Evolutionary conservation across 1,140 invertebrate genomes (phyloP).

Genomic region (Drosophila willistoni): DNA sequence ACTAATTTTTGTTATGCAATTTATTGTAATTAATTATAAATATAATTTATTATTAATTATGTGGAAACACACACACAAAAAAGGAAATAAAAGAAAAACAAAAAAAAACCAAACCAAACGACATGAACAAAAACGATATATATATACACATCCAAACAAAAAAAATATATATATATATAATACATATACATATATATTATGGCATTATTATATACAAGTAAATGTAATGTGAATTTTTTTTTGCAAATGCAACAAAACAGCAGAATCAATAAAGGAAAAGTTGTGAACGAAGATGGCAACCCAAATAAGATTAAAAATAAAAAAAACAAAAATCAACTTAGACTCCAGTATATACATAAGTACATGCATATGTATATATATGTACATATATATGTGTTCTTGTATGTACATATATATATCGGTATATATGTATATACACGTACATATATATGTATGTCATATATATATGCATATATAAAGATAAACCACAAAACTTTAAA

Average conservation of each 20-base stretch:
- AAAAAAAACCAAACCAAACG: conserved; percentile 30
- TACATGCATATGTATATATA: conserved; percentile 33
- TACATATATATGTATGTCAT: not conserved
- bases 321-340: conserved; percentile 51
- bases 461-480: not conserved
- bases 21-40: conserved; percentile 72
- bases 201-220: conserved; percentile 54
- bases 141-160: not conserved
- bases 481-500: conserved; percentile 33
- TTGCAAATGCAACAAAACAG: conserved; percentile 36
- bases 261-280: conserved; percentile 30
- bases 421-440: conserved; percentile 9
- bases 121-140: not conserved
- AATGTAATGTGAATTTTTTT: conserved; percentile 49
- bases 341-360: conserved; percentile 61
- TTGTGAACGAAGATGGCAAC: conserved; percentile 26
- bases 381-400: not conserved
- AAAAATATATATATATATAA: conserved; percentile 25
- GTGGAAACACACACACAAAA: conserved; percentile 20
- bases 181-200: conserved; percentile 30
- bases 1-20: conserved; percentile 68
- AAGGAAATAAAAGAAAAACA: conserved; percentile 17
- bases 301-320: conserved; percentile 23
- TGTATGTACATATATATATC: not conserved
- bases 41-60: conserved; percentile 65